Evolutionary conservation across 2,113 vertebrate genomes (phyloP).

Genomic region (Egretta garzetta): DNA sequence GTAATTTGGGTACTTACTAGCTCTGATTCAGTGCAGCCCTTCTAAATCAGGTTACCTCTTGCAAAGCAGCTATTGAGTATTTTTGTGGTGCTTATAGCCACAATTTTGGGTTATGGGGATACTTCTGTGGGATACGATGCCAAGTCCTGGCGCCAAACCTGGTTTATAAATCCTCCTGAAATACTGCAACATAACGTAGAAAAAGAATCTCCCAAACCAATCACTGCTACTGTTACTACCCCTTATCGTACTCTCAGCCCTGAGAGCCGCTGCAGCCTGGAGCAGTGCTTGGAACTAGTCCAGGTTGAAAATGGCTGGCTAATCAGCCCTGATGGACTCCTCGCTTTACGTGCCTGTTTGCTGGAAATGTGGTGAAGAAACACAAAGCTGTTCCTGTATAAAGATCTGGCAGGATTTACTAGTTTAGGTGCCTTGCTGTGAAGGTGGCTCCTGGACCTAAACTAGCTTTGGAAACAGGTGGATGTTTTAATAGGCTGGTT

Average conservation of each 20-base stretch:
- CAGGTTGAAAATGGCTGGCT: background rate
- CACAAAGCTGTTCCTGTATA: background rate
- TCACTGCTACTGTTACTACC: background rate
- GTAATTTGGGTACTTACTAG: background rate
- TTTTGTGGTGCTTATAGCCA: background rate
- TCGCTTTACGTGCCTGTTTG: fast-evolving
- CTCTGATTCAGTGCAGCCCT: background rate
- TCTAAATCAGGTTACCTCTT: background rate
- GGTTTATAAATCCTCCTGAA: background rate
- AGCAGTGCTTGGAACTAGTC: background rate
- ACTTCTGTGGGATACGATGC: background rate
- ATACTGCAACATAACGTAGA: background rate
- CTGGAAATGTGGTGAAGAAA: background rate
- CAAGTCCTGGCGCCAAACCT: background rate
- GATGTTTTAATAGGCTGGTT: background rate
- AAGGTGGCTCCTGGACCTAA: background rate
- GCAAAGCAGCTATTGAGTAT: background rate
- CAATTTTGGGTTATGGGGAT: background rate
- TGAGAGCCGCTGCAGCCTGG: background rate
- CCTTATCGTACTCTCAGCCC: fast-evolving
- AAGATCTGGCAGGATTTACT: background rate
- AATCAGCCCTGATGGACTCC: background rate
- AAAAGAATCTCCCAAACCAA: background rate
- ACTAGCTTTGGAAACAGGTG: background rate
- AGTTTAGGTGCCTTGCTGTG: background rate